Conservation (phyloP, 2,113 vertebrate genomes). For the Thinocorus orbignyianus region DNA sequence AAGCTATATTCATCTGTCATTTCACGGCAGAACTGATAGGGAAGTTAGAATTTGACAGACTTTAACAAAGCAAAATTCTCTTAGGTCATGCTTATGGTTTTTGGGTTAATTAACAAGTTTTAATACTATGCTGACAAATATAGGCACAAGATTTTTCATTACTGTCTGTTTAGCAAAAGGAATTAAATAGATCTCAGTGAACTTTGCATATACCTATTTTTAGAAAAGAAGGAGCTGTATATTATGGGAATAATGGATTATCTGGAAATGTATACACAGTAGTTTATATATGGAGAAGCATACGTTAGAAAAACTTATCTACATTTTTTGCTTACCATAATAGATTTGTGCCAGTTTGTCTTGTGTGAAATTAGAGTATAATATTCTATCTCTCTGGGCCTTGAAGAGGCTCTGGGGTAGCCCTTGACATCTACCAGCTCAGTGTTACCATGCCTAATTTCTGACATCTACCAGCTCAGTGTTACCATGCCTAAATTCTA, state of each 20-base stretch:
- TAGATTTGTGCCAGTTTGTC: not conserved
- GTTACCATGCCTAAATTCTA: not conserved
- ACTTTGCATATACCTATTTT: not conserved
- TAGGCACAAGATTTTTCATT: not conserved
- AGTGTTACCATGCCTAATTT: not conserved
- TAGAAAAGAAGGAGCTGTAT: not conserved
- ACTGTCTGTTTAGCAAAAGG: not conserved
- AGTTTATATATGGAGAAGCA: not conserved
- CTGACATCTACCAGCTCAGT: not conserved
- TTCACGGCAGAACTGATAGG: not conserved
- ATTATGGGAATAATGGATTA: not conserved
- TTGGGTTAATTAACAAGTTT: not conserved
- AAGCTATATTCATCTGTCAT: not conserved
- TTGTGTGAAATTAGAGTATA: not conserved
- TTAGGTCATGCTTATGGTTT: not conserved
- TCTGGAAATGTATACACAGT: not conserved
- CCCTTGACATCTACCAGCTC: fast-evolving
- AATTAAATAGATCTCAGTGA: not conserved
- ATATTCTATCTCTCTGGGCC: not conserved
- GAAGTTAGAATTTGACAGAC: not conserved
- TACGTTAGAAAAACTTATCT: not conserved
- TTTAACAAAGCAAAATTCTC: not conserved
- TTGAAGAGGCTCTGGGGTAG: not conserved
- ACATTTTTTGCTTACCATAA: not conserved
- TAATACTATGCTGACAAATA: not conserved